Base-by-base conservation (phyloP, 2,113 vertebrate genomes). In the Carollia perspicillata region DNA sequence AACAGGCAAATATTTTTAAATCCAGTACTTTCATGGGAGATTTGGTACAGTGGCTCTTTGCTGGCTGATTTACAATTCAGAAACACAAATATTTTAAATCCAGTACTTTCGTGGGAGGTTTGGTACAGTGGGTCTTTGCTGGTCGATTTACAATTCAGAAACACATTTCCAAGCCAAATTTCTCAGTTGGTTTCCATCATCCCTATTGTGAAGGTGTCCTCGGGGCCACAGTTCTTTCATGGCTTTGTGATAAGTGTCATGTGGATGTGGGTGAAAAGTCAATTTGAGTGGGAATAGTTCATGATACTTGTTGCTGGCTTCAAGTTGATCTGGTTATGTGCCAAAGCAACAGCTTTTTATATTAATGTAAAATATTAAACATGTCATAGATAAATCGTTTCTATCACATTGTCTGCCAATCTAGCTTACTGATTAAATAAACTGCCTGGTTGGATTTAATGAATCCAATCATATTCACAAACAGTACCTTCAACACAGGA, bases 401-500 rank as follows among this genome's bases (percentile, higher is more conserved):
- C 93, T 97, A 93, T 93, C 96, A 86, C 74, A 92, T 90, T 95
- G 93, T 95, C 63, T 97, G 97, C 65, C 79, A 96, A 4, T 96
- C 86, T 68, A 93, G 95, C 84, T 81, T 96, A 65, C 96, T 98
- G 96, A 84, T 97, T 97, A 95, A 95, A 97, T 98, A 97, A 97
- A 94, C 94, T 98, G 92, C 84, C 58, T 94, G n/a, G 90, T 98
- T 96, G 95, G 68, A 66, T 97, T 98, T 95, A 95, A 47, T 93
- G 96, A 98, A 98, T 92, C 95, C 78, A 96, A 68, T 98, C 98
- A 96, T 18, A 93, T 68, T 97, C 94, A 93, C 95, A 97, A 97
- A 91, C 75, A 97, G 42, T 95, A 96, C 91, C 89, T 98, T 95
- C 37, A 89, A 75, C 90, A 96, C 37, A 92, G 35, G 83, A 68